Evolutionary conservation across 2,113 vertebrate species (phyloP), one percentile per base, ranked within the genome.

Genomic region (Athene noctua): DNA sequence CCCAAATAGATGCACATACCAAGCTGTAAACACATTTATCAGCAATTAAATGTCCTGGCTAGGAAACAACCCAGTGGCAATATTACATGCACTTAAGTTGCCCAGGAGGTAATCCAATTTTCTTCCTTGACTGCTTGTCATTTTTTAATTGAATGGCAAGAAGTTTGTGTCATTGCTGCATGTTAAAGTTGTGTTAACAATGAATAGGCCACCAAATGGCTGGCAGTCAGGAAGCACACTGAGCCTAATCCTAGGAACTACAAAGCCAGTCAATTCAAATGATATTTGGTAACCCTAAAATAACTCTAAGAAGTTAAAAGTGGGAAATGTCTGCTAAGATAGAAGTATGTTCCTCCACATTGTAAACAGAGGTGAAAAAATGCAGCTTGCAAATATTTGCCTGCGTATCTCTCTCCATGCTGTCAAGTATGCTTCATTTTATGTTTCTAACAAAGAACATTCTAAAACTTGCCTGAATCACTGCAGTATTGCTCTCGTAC

Each of bases 61-160:
- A 92, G 68, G 63, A 95, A 91, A 86, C 47, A 95, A 49, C 72
- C 82, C 80, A 59, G 47, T 80, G 83, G 92, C 83, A 82, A 68
- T 51, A 87, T 92, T 92, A 75, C 88, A 65, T 3, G 75, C 79
- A 91, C 61, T 89, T 42, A 29, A 78, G 82, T 93, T 93, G 83
- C 86, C 92, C 66, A 78, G 89, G 80, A 90, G 77, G 73, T 84
- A 91, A 92, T 89, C 87, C 54, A 62, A 49, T 95, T 86, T 88
- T 92, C 62, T 86, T 93, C 30, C 68, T 88, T 94, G 82, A 59
- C 86, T 92, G 67, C 81, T 54, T 93, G 62, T 73, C 74, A 92
- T 78, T 96, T 94, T 90, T 80, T 70, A 92, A 90, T 88, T 92
- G 90, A 92, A 92, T 8, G 47, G 40, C 82, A 94, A 91, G 88